These are phyloP conservation scores for Oreochromis tanganicae DNA, from an alignment of 2,113 vertebrate species.

Conservation along the genomic window DNA sequence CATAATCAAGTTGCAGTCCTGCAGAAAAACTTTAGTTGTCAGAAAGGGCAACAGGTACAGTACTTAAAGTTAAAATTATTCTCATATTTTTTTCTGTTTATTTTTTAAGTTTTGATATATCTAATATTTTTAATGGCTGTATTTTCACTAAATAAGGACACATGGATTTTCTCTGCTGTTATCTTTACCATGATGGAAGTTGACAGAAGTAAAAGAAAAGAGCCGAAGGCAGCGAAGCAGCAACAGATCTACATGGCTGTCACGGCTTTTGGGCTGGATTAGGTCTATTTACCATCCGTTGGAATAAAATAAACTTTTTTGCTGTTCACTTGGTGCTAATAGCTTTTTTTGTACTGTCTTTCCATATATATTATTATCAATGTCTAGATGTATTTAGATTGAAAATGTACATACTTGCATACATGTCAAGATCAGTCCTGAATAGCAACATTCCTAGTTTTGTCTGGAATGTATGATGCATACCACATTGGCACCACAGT, in stretches of 20 bases:
- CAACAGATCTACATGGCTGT: rapidly evolving
- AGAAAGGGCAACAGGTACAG: neutral
- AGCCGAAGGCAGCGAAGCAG: rapidly evolving
- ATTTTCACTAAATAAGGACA: neutral
- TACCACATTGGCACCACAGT: rapidly evolving
- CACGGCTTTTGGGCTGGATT: neutral
- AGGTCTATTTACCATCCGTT: neutral
- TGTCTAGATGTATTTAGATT: neutral
- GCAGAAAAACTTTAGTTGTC: rapidly evolving
- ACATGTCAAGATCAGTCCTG: neutral
- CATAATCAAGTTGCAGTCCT: rapidly evolving
- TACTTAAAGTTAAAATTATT: neutral
- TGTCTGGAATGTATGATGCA: neutral
- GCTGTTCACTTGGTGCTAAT: rapidly evolving
- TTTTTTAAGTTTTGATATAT: neutral
- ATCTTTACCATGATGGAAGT: neutral
- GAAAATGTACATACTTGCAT: rapidly evolving
- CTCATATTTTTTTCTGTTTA: rapidly evolving
- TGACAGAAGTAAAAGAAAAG: rapidly evolving
- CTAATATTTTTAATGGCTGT: neutral
- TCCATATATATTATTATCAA: rapidly evolving
- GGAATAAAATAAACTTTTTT: rapidly evolving
- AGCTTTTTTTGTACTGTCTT: rapidly evolving
- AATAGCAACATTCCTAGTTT: neutral
- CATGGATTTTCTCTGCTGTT: rapidly evolving